Evolutionary conservation across 2,888 invertebrate species (phyloP).

Genomic region (Mystacides longicornis): DNA sequence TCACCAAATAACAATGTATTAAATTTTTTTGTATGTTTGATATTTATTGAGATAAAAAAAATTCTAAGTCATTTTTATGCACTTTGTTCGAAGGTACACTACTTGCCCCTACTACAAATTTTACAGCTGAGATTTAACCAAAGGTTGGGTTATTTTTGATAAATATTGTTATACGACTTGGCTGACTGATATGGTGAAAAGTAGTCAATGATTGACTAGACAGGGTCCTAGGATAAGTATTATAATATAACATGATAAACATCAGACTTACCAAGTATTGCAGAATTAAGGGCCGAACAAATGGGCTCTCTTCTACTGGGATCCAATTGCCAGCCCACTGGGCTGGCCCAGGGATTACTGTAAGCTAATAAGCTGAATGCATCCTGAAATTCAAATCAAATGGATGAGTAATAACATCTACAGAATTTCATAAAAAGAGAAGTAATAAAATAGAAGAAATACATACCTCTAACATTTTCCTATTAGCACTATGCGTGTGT

Average conservation of each 20-base stretch:
- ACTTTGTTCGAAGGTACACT: no score
- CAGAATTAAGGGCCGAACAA: slow-evolving; percentile 93
- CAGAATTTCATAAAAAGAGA: neutral
- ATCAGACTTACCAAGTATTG: slow-evolving; percentile 74
- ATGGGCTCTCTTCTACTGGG: slow-evolving; percentile 92
- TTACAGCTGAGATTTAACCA: no score
- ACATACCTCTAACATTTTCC: slow-evolving; percentile 78
- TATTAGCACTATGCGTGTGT: slow-evolving; percentile 68
- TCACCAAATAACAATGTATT: neutral
- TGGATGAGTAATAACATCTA: neutral
- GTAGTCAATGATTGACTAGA: neutral
- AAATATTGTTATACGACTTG: no score
- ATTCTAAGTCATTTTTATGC: no score
- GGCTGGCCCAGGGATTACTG: slow-evolving; percentile 96
- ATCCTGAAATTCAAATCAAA: slow-evolving; percentile 57
- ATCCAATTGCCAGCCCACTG: slow-evolving; percentile 92
- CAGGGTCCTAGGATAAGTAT: neutral
- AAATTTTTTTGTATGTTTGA: no score
- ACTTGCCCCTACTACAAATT: no score
- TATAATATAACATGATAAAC: no score
- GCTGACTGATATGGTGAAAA: no score
- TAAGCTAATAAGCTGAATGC: slow-evolving; percentile 97
- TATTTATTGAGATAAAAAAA: no score
- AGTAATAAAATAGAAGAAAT: neutral
- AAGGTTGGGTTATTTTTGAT: no score